Base-by-base conservation (phyloP, 2,797 vertebrate genomes). In the Bryconaethiops microstoma region DNA sequence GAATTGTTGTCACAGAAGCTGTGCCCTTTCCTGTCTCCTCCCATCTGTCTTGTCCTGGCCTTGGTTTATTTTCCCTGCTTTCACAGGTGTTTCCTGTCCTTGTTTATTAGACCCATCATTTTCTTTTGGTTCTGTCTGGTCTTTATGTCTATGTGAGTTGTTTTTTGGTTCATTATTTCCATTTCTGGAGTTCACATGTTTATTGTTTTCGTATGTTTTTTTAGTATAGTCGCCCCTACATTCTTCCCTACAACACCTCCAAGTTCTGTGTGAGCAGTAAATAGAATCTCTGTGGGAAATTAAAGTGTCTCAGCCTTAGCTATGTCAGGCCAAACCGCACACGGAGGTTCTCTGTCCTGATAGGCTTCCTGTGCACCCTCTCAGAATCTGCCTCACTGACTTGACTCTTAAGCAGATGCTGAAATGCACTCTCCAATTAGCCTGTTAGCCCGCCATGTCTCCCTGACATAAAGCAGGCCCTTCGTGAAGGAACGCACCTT, bases 371-470 rank as follows among this genome's bases (percentile, higher is more conserved):
- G 7, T 40, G 54, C 23, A n/a, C 78, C 35, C 17, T 3, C 50
- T 25, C 14, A 76, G 45, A 5, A 21, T 23, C 73, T 50, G 70
- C 23, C 80, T 55, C 76, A 52, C 59, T 78, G 21, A 68, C 21
- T 74, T 42, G 19, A 48, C 67, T 68, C 69, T 77, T 60, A 71
- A 40, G 48, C 64, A 74, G 54, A 69, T 12, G 39, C 14, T 52
- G 48, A 77, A 82, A 77, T 67, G 48, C 62, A 10, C 5, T 54
- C 73, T 67, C 80, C 75, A 78, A 82, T 73, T 82, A 73, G 70
- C 81, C 81, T 74, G 69, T 78, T 76, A 74, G 70, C 25, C 14
- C 74, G 42, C 69, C 52, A 40, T 62, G 29, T 78, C 77, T 69
- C 64, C 52, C 29, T 73, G 25, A 77, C n/a, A 74, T 23, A 71